These are phyloP conservation scores for Paradoxurus hermaphroditus DNA, from an alignment of 2,113 vertebrate species.

Conservation along the genomic window DNA sequence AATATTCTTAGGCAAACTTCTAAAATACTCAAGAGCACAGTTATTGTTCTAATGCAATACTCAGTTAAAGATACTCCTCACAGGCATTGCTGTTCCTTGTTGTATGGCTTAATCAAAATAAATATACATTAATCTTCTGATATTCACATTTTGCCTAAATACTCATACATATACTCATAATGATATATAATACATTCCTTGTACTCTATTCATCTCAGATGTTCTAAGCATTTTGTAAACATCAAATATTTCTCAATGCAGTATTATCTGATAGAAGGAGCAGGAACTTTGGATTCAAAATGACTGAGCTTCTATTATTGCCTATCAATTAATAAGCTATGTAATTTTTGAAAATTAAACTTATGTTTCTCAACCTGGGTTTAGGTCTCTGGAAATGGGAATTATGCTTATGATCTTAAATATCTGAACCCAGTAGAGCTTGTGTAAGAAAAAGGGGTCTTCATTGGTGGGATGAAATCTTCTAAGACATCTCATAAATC, in stretches of 20 bases:
- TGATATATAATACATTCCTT: not conserved
- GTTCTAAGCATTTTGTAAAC: not conserved
- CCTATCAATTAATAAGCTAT: not conserved
- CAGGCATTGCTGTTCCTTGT: not conserved
- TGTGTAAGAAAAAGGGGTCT: not conserved
- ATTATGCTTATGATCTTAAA: not conserved
- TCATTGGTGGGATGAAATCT: not conserved
- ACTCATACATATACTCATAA: not conserved
- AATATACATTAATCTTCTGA: not conserved
- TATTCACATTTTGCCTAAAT: not conserved
- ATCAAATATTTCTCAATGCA: not conserved
- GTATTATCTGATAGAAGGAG: not conserved
- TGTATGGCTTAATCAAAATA: not conserved
- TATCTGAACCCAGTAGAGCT: not conserved
- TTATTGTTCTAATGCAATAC: not conserved
- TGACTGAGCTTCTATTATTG: not conserved
- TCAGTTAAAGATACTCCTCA: not conserved
- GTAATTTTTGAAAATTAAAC: not conserved
- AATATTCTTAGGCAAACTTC: not conserved
- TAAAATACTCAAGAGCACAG: not conserved
- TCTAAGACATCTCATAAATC: not conserved
- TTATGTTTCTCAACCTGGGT: not conserved
- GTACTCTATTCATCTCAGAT: not conserved
- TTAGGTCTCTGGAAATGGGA: not conserved
- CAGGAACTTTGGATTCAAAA: not conserved